Base-by-base conservation (phyloP, 1,140 invertebrate species). In the Rhopalosiphum padi region DNA sequence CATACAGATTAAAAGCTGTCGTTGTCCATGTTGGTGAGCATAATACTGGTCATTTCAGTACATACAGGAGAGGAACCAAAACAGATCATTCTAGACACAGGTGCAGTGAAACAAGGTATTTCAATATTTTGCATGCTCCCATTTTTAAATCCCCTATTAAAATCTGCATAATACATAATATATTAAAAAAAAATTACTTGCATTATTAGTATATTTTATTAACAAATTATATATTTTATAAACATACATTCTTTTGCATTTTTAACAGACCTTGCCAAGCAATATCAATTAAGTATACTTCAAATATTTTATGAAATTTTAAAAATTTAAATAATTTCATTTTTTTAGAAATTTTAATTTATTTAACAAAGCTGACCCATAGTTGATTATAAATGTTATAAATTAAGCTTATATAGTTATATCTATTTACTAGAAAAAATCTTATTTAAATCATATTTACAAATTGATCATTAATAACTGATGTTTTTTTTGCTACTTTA, bases 1-100 rank as follows among this genome's bases (percentile, higher is more conserved):
- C 95, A 90, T 99, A 98, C 95, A 96, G 96, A 94, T 96, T 99
- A 83, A 96, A 96, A 94, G 97, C 98, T 2, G 98, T 98, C 1
- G 97, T 99, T n/a, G 98, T 98, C 83, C 98, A 99, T 95, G 96
- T 97, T 87, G 98, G 98, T 37, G 97, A 97, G 94, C 97, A 97
- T 23, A 96, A 97, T 95, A 97, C 97, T 88, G 98, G 98, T 51
- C 98, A 99, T 96, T 99, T 99, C 96, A 97, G 99, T 87, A 98
- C 98, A 60, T 99, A 98, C 95, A 96, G 98, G 90, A 96, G 98
- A 25, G 97, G 97, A 94, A 94, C 94, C 82, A 68, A 94, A 18
- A 37, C 93, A 46, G 94, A 94, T 21, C 91, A 94, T 90, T 93
- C 93, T 60, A 94, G 94, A 94, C 94, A 95, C 94, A 95, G 94